Evolutionary conservation across 1,140 invertebrate species (phyloP).

Genomic region (Lepidurus packardi): DNA sequence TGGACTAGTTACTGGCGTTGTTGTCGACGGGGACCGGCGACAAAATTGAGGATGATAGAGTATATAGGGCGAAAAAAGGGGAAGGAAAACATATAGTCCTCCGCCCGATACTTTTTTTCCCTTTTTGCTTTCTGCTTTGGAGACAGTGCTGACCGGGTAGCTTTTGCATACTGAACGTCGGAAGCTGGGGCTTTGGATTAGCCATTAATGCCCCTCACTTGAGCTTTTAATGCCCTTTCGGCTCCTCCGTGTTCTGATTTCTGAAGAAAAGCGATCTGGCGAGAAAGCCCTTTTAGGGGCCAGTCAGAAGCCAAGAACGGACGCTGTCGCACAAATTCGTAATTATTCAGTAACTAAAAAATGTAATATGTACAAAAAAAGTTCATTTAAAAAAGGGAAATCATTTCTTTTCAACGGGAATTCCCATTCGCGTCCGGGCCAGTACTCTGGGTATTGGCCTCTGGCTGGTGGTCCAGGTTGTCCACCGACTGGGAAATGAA

Average conservation of each 20-base stretch:
- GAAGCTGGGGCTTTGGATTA: background rate
- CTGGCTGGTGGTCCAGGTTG: slow-evolving; percentile 19
- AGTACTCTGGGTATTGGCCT: background rate
- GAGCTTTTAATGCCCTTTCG: background rate
- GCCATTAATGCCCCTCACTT: background rate
- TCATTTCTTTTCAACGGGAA: background rate
- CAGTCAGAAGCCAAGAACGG: too few relatives aligned
- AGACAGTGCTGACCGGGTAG: background rate
- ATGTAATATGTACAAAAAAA: slow-evolving; percentile 18
- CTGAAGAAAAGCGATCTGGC: background rate
- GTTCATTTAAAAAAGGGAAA: background rate
- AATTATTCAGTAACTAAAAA: background rate
- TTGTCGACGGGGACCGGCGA: background rate
- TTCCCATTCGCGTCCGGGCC: background rate
- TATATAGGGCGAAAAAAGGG: background rate
- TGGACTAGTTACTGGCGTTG: background rate
- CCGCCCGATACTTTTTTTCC: background rate
- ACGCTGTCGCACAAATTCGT: too few relatives aligned
- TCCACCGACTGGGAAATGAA: slow-evolving; percentile 36
- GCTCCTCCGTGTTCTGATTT: too few relatives aligned
- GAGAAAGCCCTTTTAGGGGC: background rate
- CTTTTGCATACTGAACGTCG: background rate
- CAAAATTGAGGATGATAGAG: slow-evolving; percentile 3
- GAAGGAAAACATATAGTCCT: background rate
- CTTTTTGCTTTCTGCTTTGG: background rate